Evolutionary conservation across 2,113 vertebrate genomes (phyloP).

Genomic region (Xiphophorus hellerii): DNA sequence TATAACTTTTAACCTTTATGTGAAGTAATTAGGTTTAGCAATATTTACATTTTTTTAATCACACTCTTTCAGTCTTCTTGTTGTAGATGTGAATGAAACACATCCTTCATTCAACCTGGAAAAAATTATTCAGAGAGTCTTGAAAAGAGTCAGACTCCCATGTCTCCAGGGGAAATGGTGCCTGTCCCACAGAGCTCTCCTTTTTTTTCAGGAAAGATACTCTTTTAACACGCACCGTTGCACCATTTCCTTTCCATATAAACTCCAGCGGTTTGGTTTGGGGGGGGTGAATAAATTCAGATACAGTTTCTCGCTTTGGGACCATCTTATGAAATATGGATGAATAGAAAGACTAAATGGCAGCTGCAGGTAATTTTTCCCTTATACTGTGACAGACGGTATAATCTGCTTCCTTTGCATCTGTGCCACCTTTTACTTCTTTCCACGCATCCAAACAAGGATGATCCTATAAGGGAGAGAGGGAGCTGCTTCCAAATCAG

Average conservation of each 20-base stretch:
- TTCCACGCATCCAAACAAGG: slow-evolving; percentile 40
- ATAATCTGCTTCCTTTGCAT: slow-evolving; percentile 50
- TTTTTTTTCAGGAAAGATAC: slow-evolving; percentile 28
- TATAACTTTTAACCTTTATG: background rate
- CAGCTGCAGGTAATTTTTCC: slow-evolving; percentile 70
- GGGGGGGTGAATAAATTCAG: slow-evolving; percentile 54
- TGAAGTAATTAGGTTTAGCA: too few species aligned
- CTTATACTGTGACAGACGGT: slow-evolving; percentile 25
- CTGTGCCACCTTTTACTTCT: slow-evolving; percentile 51
- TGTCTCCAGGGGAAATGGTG: background rate
- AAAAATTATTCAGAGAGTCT: background rate
- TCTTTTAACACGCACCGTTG: slow-evolving; percentile 34
- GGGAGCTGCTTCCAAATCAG: slow-evolving; percentile 41
- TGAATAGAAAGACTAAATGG: slow-evolving; percentile 46
- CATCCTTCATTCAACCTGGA: background rate
- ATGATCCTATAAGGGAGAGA: slow-evolving; percentile 42
- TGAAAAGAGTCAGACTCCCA: background rate
- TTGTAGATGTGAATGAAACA: background rate
- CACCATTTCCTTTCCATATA: slow-evolving; percentile 26
- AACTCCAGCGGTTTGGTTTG: slow-evolving; percentile 31
- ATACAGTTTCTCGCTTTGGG: slow-evolving; percentile 60
- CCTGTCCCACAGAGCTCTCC: slow-evolving; percentile 10
- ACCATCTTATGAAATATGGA: slow-evolving; percentile 69
- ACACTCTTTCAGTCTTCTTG: background rate
- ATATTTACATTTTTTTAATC: too few species aligned